Evolutionary conservation across 2,888 invertebrate species (phyloP).

Genomic region (Dione juno): DNA sequence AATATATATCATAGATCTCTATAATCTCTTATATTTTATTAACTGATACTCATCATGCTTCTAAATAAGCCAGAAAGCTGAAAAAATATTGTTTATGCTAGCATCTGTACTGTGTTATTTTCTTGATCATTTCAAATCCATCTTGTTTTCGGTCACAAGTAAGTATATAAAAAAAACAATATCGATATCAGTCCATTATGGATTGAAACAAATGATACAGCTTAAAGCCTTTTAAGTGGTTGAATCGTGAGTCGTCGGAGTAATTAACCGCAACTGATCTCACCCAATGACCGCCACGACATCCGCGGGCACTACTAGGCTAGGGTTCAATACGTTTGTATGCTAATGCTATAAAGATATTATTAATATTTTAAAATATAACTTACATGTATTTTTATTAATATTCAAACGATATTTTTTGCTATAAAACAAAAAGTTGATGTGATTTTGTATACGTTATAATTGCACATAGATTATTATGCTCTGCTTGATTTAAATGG

Average conservation of each 20-base stretch:
- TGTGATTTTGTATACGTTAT: neutral
- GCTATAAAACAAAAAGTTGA: neutral
- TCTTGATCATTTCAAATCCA: conserved; percentile 26
- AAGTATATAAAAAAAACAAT: conserved; percentile 42
- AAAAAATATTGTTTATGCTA: too few species aligned
- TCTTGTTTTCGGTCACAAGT: conserved; percentile 35
- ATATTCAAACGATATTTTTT: neutral
- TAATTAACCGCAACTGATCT: conserved; percentile 76
- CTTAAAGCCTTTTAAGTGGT: conserved; percentile 79
- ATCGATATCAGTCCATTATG: conserved; percentile 80
- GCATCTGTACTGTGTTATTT: too few species aligned
- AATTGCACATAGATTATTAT: neutral
- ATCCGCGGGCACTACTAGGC: conserved; percentile 29
- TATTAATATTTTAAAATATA: neutral
- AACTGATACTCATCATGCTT: too few species aligned
- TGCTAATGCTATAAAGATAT: neutral
- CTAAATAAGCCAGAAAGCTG: too few species aligned
- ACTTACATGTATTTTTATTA: neutral
- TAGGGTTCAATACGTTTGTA: conserved; percentile 10
- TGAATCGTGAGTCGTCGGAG: conserved; percentile 76
- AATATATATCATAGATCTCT: too few species aligned
- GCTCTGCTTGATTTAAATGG: neutral
- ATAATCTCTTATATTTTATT: too few species aligned
- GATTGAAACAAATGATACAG: conserved; percentile 74
- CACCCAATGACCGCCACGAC: conserved; percentile 57